Conservation (phyloP, 2,113 vertebrate genomes). For the Potamarius usumacintae region DNA sequence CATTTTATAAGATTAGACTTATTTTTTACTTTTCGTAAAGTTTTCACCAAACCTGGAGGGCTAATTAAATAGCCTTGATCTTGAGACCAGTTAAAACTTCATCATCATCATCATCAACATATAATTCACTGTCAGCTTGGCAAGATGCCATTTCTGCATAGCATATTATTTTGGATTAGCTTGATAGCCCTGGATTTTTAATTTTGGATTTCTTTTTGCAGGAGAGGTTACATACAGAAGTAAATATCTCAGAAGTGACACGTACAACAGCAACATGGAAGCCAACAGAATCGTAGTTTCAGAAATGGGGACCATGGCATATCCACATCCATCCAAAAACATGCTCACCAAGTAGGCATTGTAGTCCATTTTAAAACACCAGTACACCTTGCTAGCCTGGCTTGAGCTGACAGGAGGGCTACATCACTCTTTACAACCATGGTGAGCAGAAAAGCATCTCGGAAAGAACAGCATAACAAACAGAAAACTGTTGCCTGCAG, state of each 20-base stretch:
- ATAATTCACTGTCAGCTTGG: neutral
- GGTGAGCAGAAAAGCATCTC: neutral
- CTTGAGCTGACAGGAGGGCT: neutral
- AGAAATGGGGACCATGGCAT: constrained; percentile 97
- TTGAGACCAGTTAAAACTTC: neutral
- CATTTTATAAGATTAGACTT: neutral
- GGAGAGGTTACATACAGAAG: constrained; percentile 89
- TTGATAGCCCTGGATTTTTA: neutral
- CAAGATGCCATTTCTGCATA: neutral
- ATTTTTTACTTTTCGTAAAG: neutral
- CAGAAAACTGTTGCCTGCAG: neutral
- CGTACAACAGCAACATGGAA: constrained; percentile 82
- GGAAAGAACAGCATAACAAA: neutral
- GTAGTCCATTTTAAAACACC: neutral
- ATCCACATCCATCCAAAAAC: constrained; percentile 92
- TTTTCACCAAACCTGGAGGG: neutral
- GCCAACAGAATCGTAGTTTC: constrained; percentile 93
- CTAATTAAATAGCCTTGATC: neutral
- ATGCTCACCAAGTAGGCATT: constrained; percentile 89
- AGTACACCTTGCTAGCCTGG: neutral
- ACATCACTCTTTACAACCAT: neutral
- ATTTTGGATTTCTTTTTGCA: constrained; percentile 53
- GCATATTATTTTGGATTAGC: neutral
- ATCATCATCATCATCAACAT: neutral
- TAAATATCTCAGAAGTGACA: constrained; percentile 84